A percentile compares a stretch with the other conserved stretches of the same genome.
phyloP scores from a whole-genome alignment of 2,113 vertebrate genomes.

The Perognathus longimembris region DNA sequence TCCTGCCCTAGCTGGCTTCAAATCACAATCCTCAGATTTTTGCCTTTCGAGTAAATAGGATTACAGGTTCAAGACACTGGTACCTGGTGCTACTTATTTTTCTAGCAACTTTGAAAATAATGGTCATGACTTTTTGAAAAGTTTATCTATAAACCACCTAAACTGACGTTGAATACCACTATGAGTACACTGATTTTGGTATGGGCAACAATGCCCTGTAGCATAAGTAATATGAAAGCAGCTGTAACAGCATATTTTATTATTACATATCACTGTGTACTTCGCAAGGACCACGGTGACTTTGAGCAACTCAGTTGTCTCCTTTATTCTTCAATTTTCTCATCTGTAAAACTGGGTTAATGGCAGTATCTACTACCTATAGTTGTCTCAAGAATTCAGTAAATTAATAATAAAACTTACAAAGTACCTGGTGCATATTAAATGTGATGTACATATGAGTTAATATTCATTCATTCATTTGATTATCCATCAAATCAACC shows the following conservation, averaged over 20 bases:
- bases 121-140: background rate
- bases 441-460: background rate
- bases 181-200: background rate
- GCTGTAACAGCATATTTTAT: too few species aligned
- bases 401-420: background rate
- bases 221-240: background rate
- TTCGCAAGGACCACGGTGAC: background rate
- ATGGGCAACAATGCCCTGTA: background rate
- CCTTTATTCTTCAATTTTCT: background rate
- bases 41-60: too few species aligned
- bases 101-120: slow-evolving; percentile 18
- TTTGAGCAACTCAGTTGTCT: background rate
- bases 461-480: too few species aligned
- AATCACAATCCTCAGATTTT: too few species aligned
- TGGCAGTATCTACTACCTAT: background rate
- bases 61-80: too few species aligned
- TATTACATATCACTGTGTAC: background rate
- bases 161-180: background rate
- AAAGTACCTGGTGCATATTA: background rate
- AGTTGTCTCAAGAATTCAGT: background rate
- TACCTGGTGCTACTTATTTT: slow-evolving; percentile 8
- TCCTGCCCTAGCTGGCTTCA: too few species aligned
- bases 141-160: background rate
- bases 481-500: background rate
- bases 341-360: background rate